Evolutionary conservation across 2,113 vertebrate species (phyloP).

Genomic region (Mirounga angustirostris): DNA sequence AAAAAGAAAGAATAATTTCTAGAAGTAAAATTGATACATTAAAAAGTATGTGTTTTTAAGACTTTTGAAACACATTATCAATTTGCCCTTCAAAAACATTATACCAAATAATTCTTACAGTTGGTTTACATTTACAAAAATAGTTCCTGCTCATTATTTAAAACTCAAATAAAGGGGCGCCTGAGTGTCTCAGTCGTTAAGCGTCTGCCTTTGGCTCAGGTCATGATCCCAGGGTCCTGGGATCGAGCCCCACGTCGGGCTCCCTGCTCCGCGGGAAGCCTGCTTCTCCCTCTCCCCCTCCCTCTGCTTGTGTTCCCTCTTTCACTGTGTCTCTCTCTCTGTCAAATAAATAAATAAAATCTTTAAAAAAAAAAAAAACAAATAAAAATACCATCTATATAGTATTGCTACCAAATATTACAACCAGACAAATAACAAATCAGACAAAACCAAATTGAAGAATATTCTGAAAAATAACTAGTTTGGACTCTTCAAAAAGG

Average conservation of each 20-base stretch:
- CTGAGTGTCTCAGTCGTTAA: no score
- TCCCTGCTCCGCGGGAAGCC: no score
- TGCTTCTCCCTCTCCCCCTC: no score
- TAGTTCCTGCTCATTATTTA: constrained; percentile 26
- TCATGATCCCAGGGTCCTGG: no score
- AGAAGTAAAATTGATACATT: constrained; percentile 17
- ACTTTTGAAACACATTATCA: constrained; percentile 43
- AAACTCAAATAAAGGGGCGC: constrained; percentile 34
- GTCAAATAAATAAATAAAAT: no score
- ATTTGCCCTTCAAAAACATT: constrained; percentile 45
- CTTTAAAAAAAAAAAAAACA: not conserved
- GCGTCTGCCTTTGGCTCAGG: no score
- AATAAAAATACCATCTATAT: constrained; percentile 50
- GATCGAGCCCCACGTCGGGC: no score
- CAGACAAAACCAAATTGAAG: constrained; percentile 49
- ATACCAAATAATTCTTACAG: constrained; percentile 9
- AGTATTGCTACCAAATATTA: constrained; percentile 17
- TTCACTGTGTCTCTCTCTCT: no score
- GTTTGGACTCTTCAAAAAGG: constrained; percentile 26
- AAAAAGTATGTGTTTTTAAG: constrained; percentile 34
- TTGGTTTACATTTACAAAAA: constrained; percentile 54
- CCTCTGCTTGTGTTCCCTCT: no score
- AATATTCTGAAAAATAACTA: constrained; percentile 57
- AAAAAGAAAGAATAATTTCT: not conserved
- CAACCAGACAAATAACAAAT: not conserved